Conservation (phyloP, 2,113 vertebrate genomes). For the Anguilla japonica region DNA sequence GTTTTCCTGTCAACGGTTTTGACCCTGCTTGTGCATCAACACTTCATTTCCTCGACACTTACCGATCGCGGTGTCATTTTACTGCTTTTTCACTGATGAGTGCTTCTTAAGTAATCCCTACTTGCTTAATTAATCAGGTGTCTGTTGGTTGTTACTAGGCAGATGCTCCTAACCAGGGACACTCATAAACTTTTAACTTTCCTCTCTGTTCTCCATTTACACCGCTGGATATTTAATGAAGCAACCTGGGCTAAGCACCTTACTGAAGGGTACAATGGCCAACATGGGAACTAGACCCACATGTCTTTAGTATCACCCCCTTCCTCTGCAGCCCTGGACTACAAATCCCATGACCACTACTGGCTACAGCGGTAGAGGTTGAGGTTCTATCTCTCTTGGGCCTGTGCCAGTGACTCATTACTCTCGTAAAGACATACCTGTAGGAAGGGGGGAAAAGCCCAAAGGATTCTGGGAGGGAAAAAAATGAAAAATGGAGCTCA, state of each 20-base stretch:
- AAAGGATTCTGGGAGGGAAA: neutral
- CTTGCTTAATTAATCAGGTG: too few species aligned
- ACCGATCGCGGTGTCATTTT: too few species aligned
- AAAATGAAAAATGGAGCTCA: neutral
- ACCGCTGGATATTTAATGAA: neutral
- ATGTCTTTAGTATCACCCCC: neutral
- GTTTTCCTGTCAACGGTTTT: too few species aligned
- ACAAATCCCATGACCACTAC: neutral
- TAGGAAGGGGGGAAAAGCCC: too few species aligned
- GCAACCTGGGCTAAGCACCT: neutral
- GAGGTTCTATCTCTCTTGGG: neutral
- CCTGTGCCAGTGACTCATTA: neutral
- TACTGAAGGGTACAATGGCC: neutral
- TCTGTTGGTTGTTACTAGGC: neutral
- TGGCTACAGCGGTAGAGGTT: neutral
- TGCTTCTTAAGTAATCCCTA: too few species aligned
- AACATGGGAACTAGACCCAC: neutral
- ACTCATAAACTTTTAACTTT: neutral
- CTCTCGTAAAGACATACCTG: neutral
- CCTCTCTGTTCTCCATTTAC: neutral
- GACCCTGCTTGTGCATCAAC: too few species aligned
- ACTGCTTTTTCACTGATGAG: too few species aligned
- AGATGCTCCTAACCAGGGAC: neutral
- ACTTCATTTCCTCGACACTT: too few species aligned
- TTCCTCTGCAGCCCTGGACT: neutral